phyloP scores from a whole-genome alignment of 1,140 invertebrate species.

The Papilio machaon region DNA sequence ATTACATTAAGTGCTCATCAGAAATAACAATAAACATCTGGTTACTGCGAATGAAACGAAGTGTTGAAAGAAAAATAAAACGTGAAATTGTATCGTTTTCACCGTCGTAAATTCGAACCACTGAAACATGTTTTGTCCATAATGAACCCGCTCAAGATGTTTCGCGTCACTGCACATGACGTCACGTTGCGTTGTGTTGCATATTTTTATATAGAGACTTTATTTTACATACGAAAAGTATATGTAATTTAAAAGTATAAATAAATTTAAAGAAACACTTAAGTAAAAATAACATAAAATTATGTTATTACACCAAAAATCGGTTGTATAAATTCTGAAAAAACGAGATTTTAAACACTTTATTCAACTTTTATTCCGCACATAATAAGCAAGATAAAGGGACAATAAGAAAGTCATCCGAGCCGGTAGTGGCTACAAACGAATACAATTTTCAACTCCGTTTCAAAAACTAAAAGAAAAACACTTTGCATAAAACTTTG shows the following conservation, averaged over 20 bases:
- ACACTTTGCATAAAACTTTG: constrained; percentile 37
- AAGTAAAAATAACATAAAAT: not conserved
- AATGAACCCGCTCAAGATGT: too few species aligned
- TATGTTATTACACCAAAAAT: not conserved
- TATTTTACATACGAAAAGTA: too few species aligned
- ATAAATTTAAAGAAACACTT: not conserved
- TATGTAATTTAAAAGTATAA: too few species aligned
- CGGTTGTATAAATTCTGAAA: not conserved
- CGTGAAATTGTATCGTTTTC: not conserved
- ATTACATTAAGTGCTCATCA: constrained; percentile 30
- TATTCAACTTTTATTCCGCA: constrained; percentile 10
- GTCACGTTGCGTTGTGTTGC: too few species aligned
- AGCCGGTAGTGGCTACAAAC: constrained; percentile 4
- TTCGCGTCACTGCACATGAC: too few species aligned
- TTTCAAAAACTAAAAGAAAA: constrained; percentile 31
- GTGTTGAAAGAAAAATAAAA: constrained; percentile 11
- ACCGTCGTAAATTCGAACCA: not conserved
- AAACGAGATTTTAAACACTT: not conserved
- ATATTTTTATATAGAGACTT: too few species aligned
- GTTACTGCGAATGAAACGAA: constrained; percentile 24
- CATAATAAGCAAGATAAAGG: constrained; percentile 22
- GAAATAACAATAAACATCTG: constrained; percentile 37
- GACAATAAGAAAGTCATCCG: constrained; percentile 3
- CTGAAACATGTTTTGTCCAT: too few species aligned
- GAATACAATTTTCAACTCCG: constrained; percentile 16